These are phyloP conservation scores for Hypolimnas misippus DNA, from an alignment of 2,888 invertebrate genomes.

Conservation along the genomic window DNA sequence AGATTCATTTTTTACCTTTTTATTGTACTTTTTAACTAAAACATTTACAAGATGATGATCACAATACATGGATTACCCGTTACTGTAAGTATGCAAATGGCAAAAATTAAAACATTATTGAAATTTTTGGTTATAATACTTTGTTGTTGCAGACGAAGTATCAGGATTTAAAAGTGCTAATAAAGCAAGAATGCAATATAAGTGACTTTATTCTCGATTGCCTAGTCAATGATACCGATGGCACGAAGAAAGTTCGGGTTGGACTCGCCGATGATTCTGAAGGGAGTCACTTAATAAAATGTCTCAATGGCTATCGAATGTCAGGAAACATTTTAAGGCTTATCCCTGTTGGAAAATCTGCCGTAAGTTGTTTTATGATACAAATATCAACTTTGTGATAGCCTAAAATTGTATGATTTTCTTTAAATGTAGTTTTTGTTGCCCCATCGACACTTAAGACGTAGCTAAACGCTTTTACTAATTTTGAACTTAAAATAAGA, in stretches of 20 bases:
- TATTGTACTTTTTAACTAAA: not conserved
- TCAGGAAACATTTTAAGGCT: slow-evolving; percentile 59
- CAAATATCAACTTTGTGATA: too few species aligned
- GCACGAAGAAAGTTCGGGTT: slow-evolving; percentile 66
- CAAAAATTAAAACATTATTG: not conserved
- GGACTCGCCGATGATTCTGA: slow-evolving; percentile 66
- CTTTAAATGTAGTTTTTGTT: not conserved
- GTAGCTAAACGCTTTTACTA: not conserved
- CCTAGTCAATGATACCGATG: slow-evolving; percentile 55
- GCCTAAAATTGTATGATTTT: not conserved
- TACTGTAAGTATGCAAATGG: slow-evolving; percentile 51
- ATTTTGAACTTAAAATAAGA: not conserved
- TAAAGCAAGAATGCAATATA: slow-evolving; percentile 66
- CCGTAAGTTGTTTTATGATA: slow-evolving; percentile 25
- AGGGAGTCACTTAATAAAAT: slow-evolving; percentile 63
- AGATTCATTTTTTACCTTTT: not conserved
- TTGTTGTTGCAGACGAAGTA: slow-evolving; percentile 60
- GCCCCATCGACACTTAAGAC: not conserved
- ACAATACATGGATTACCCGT: slow-evolving; percentile 69
- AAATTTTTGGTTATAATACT: not conserved
- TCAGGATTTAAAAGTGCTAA: slow-evolving; percentile 64
- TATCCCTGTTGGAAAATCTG: slow-evolving; percentile 58
- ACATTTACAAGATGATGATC: slow-evolving; percentile 66
- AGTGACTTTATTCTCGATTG: slow-evolving; percentile 70
- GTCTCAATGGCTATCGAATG: slow-evolving; percentile 63